Evolutionary conservation across 30 jellyfish, hydroid and myxozoan species (phyloP).

Genomic region (Aurelia aurita complex sp. Pacific): DNA sequence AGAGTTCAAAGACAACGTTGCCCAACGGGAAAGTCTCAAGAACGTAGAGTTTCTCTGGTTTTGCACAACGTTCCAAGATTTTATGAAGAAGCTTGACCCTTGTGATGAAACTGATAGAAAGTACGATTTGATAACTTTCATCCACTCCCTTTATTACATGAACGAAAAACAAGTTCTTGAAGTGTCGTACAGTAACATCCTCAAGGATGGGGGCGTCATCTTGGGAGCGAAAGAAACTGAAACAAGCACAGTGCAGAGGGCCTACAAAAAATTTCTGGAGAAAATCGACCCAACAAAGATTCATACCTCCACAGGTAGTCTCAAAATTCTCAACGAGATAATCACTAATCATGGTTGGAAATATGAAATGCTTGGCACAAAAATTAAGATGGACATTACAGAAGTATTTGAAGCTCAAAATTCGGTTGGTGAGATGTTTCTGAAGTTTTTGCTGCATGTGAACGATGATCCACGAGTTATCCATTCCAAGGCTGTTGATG

Average conservation of each 20-base stretch:
- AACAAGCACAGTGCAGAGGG: background rate
- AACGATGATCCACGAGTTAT: constrained; percentile 1
- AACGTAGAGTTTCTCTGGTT: background rate
- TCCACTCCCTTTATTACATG: background rate
- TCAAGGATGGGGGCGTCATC: background rate
- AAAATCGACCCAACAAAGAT: background rate
- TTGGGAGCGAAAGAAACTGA: background rate
- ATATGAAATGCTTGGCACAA: background rate
- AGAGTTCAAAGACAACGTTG: background rate
- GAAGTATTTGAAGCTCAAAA: background rate
- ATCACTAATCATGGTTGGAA: background rate
- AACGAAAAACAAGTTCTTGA: background rate
- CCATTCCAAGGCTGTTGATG: too few relatives aligned
- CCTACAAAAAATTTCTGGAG: background rate
- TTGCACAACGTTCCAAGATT: background rate
- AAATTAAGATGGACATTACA: background rate
- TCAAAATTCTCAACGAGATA: background rate
- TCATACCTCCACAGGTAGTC: background rate
- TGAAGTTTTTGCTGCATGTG: constrained; percentile 2
- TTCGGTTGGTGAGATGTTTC: background rate
- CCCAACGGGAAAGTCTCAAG: background rate
- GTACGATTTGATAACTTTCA: background rate
- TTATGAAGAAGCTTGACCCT: background rate
- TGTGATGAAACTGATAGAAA: background rate
- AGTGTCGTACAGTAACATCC: background rate